Evolutionary conservation across 2,888 invertebrate species (phyloP).

Genomic region (Anoncus sp.): DNA sequence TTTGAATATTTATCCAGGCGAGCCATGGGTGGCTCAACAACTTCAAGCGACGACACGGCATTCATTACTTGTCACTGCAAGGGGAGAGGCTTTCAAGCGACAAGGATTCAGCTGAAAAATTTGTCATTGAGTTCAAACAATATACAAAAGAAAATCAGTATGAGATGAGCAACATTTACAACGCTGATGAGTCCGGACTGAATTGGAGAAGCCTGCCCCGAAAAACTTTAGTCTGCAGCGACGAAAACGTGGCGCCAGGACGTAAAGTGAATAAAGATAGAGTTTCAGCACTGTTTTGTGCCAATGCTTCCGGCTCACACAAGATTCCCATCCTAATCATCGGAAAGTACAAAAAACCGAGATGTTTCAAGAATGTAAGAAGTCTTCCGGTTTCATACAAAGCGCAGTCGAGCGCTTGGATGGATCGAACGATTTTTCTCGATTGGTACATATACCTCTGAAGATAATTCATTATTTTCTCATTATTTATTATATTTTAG

Average conservation of each 20-base stretch:
- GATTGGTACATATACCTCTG: slow-evolving; percentile 32
- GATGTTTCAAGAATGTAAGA: slow-evolving; percentile 65
- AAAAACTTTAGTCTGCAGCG: slow-evolving; percentile 55
- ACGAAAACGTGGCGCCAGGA: slow-evolving; percentile 65
- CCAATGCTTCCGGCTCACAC: slow-evolving; percentile 71
- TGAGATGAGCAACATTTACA: slow-evolving; percentile 63
- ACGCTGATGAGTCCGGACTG: slow-evolving; percentile 68
- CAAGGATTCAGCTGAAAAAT: slow-evolving; percentile 25
- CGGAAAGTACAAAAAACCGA: slow-evolving; percentile 71
- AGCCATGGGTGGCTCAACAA: slow-evolving; percentile 46
- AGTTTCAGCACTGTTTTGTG: slow-evolving; percentile 71
- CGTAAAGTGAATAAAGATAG: slow-evolving; percentile 64
- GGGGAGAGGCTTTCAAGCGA: slow-evolving; percentile 46
- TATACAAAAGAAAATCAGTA: slow-evolving; percentile 32
- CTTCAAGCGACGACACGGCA: slow-evolving; percentile 50
- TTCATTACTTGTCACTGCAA: slow-evolving; percentile 20
- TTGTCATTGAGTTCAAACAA: slow-evolving; percentile 22
- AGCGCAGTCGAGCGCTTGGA: slow-evolving; percentile 40
- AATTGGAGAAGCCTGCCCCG: slow-evolving; percentile 64
- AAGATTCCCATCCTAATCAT: slow-evolving; percentile 72
- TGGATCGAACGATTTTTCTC: slow-evolving; percentile 32
- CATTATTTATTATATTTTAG: background rate
- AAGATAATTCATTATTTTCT: background rate
- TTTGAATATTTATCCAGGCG: slow-evolving; percentile 6
- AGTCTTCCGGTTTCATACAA: slow-evolving; percentile 29